Conservation (phyloP, 1,140 invertebrate genomes). For the Neodiprion lecontei region DNA sequence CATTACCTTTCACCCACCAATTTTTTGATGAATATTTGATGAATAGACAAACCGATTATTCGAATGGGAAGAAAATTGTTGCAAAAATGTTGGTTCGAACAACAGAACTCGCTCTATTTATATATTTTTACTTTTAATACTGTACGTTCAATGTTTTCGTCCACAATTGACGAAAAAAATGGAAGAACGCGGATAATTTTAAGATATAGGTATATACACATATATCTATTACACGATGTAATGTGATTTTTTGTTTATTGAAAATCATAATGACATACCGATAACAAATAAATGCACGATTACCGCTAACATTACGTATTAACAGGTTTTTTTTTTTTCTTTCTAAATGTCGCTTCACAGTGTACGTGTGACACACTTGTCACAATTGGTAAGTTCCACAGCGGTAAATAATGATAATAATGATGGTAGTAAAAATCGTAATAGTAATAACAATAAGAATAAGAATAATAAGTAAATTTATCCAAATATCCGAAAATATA, state of each 20-base stretch:
- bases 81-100: too few relatives aligned
- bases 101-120: too few relatives aligned
- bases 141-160: too few relatives aligned
- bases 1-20: too few relatives aligned
- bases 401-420: neutral
- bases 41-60: too few relatives aligned
- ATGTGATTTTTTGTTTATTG: slow-evolving; percentile 43
- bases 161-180: too few relatives aligned
- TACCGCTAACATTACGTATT: slow-evolving; percentile 29
- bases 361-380: slow-evolving; percentile 3
- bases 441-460: neutral
- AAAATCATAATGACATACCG: slow-evolving; percentile 48
- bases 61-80: too few relatives aligned
- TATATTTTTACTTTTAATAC: too few relatives aligned
- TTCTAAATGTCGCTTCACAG: neutral
- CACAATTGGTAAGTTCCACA: slow-evolving; percentile 20
- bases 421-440: neutral
- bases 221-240: too few relatives aligned
- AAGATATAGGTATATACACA: too few relatives aligned
- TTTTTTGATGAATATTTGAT: too few relatives aligned
- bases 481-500: slow-evolving; percentile 49
- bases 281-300: slow-evolving; percentile 38
- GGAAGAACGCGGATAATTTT: too few relatives aligned
- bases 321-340: neutral
- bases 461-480: slow-evolving; percentile 38